These are phyloP conservation scores for Halyomorpha halys DNA, from an alignment of 1,140 invertebrate species.

Conservation along the genomic window DNA sequence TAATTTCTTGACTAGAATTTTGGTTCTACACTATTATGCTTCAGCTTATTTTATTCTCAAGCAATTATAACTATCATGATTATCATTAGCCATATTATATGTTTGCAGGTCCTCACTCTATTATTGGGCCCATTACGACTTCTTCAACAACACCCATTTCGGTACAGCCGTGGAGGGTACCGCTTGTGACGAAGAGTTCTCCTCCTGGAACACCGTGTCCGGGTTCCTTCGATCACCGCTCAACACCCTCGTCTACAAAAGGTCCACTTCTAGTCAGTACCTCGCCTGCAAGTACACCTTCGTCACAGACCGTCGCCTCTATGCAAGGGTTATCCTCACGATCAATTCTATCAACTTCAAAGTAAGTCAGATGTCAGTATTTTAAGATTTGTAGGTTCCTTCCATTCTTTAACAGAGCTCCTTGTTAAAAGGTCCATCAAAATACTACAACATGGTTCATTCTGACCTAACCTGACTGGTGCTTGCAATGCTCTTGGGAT, in stretches of 20 bases:
- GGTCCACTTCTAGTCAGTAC: constrained; percentile 41
- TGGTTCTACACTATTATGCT: too few species aligned
- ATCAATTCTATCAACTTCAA: constrained; percentile 59
- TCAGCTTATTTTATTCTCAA: too few species aligned
- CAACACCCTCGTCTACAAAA: constrained; percentile 75
- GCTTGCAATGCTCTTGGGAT: too few species aligned
- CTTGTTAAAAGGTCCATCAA: too few species aligned
- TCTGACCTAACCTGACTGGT: too few species aligned
- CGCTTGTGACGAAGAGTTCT: constrained; percentile 73
- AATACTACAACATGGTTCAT: too few species aligned
- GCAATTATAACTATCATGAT: too few species aligned
- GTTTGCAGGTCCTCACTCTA: constrained; percentile 58
- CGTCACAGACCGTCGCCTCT: constrained; percentile 65
- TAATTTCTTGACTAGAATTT: too few species aligned
- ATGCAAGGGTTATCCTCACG: constrained; percentile 64
- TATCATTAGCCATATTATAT: background rate
- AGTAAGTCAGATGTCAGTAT: constrained; percentile 34
- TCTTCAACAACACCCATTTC: constrained; percentile 78
- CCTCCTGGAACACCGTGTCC: constrained; percentile 58
- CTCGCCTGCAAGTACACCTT: constrained; percentile 73
- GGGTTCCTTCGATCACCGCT: constrained; percentile 66
- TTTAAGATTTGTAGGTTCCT: too few species aligned
- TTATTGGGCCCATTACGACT: constrained; percentile 86
- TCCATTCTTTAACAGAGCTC: too few species aligned
- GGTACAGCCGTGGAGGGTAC: constrained; percentile 67